Percentiles rank a stretch among this genome's conserved stretches.
phyloP scores from a whole-genome alignment of 2,888 invertebrate genomes.

The Lasioglossum marginatum region DNA sequence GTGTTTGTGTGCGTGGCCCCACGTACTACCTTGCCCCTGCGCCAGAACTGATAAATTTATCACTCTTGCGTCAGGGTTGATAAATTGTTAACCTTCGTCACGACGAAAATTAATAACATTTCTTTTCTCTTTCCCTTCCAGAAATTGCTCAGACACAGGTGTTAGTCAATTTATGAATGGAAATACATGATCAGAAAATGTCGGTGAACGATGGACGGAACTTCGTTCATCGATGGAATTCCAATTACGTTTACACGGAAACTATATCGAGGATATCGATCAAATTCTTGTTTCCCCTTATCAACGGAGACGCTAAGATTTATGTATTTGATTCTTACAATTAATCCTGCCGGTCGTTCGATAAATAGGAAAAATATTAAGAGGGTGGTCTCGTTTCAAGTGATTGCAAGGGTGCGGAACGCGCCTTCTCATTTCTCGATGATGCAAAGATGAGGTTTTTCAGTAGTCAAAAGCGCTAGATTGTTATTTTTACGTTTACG shows the following conservation, averaged over 20 bases:
- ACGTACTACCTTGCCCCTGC: constrained; percentile 47
- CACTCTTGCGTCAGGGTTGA: constrained; percentile 59
- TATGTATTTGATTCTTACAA: background rate
- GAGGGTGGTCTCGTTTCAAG: background rate
- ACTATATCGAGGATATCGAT: background rate
- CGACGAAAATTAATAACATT: constrained; percentile 6
- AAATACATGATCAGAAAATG: background rate
- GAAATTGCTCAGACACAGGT: background rate
- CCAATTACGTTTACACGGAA: background rate
- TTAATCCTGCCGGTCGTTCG: background rate
- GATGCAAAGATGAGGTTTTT: too few species aligned
- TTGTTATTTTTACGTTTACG: too few species aligned
- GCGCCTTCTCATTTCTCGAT: too few species aligned
- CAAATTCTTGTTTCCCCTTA: background rate
- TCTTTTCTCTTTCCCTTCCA: constrained; percentile 1
- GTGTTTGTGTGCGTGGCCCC: constrained; percentile 43
- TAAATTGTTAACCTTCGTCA: constrained; percentile 46
- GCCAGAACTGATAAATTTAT: constrained; percentile 54
- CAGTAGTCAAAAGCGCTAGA: too few species aligned
- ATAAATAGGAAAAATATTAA: background rate
- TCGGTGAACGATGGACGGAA: background rate
- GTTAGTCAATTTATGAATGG: constrained; percentile 18
- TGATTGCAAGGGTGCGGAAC: too few species aligned
- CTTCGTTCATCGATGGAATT: background rate
- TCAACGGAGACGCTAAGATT: background rate